These are phyloP conservation scores for Bujurquina vittata DNA, from an alignment of 2,113 vertebrate species.

Conservation along the genomic window DNA sequence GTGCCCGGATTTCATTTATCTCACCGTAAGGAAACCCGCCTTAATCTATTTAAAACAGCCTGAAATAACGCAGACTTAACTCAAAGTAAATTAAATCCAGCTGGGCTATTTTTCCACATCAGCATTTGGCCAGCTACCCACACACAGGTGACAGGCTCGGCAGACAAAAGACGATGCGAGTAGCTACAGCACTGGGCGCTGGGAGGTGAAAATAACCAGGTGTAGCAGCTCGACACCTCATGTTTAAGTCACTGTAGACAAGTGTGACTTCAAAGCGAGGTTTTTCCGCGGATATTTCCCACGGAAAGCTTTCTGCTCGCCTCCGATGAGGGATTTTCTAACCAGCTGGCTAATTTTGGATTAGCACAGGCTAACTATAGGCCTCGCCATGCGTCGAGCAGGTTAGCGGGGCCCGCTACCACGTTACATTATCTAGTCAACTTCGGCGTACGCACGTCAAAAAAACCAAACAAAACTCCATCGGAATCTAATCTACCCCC, in stretches of 20 bases:
- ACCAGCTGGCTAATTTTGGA: slow-evolving; percentile 7
- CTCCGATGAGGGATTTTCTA: neutral
- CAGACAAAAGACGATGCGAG: slow-evolving; percentile 40
- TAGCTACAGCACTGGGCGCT: neutral
- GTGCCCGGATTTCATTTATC: neutral
- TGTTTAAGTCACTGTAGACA: neutral
- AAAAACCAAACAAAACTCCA: neutral
- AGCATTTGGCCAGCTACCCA: neutral
- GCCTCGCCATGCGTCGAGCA: slow-evolving; percentile 67
- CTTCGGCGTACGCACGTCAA: accelerated
- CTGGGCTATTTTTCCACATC: neutral
- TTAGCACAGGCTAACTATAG: slow-evolving; percentile 45
- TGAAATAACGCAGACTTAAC: neutral
- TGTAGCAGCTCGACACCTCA: neutral
- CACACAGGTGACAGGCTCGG: neutral
- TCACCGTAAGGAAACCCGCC: neutral
- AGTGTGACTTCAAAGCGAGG: accelerated
- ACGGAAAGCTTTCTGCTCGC: accelerated
- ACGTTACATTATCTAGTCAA: neutral
- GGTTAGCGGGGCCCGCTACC: slow-evolving; percentile 51
- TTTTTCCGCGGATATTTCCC: neutral
- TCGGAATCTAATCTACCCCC: accelerated
- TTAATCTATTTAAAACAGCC: neutral
- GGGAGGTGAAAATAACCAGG: neutral
- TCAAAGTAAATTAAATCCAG: neutral